Percentiles rank a stretch among this genome's conserved stretches.
These are phyloP conservation scores for Scomberomorus guttatus DNA, from an alignment of 2,797 vertebrate genomes.

Conservation along the genomic window DNA sequence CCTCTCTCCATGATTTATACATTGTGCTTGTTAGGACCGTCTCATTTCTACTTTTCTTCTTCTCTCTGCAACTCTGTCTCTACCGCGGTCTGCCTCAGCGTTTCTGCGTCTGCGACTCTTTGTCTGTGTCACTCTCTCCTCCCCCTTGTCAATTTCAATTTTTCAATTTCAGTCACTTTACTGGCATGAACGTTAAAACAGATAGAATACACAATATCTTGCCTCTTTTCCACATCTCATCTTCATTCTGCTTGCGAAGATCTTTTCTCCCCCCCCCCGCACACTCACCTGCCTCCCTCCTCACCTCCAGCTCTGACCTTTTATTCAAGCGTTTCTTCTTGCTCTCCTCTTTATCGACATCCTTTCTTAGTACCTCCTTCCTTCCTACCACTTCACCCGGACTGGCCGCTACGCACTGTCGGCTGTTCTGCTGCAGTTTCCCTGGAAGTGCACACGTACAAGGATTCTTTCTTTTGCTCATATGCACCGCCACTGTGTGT, in stretches of 20 bases:
- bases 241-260: slow-evolving; percentile 27
- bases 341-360: slow-evolving; percentile 57
- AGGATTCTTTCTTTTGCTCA: slow-evolving; percentile 36
- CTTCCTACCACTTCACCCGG: slow-evolving; percentile 68
- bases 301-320: slow-evolving; percentile 63
- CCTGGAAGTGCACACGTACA: slow-evolving; percentile 25
- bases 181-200: slow-evolving; percentile 49
- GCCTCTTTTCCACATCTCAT: slow-evolving; percentile 29
- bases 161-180: slow-evolving; percentile 58
- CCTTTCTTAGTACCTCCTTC: slow-evolving; percentile 52
- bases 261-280: background rate
- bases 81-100: slow-evolving; percentile 45
- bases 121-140: slow-evolving; percentile 23
- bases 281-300: slow-evolving; percentile 20
- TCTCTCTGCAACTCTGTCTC: slow-evolving; percentile 26
- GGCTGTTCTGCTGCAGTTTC: slow-evolving; percentile 43
- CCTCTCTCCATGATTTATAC: slow-evolving; percentile 38
- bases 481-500: slow-evolving; percentile 9
- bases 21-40: slow-evolving; percentile 42
- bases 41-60: slow-evolving; percentile 27
- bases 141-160: slow-evolving; percentile 51
- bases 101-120: slow-evolving; percentile 32
- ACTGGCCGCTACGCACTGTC: slow-evolving; percentile 57
- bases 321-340: slow-evolving; percentile 56
- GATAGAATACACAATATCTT: slow-evolving; percentile 51